Evolutionary conservation across 1,140 invertebrate genomes (phyloP), one percentile per base, ranked within the genome.

Genomic region (Polypedilum pembai): DNA sequence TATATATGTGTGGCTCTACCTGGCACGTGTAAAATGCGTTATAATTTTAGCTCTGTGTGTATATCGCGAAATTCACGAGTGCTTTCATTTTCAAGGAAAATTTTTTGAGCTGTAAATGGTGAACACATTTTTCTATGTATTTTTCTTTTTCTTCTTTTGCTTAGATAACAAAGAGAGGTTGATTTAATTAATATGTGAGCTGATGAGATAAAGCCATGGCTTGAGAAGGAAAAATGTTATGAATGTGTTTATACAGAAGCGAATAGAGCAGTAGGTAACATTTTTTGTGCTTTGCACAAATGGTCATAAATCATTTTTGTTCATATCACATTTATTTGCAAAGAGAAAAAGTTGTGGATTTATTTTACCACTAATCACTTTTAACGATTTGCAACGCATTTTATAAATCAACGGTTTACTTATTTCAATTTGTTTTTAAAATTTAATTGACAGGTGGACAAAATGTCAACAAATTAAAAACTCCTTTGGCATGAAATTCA

Each of bases 131-230:
- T 56, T 56, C 45, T 12, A 33, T 33, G 1, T 33, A 33, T 33
- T 33, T 33, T 33, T 33, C 5, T 33, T 33, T 5, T 33, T 33
- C 24, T 33, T 33, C 24, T 33, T 33, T 33, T 5, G 24, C 24
- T 33, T 33, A 56, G 45, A 56, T 56, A 56, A 33, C 24, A 33
- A 33, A 33, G 1, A 56, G 45, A 12, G 45, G 45, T 7, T 20
- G 65, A 69, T 69, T 69, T 69, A 69, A 69, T 69, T 69, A 69
- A 69, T 69, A 69, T 69, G 65, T 69, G 65, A 69, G 20, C 17
- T 20, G 65, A 20, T 69, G 17, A 69, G 65, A 69, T 69, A 69
- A 69, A 8, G 24, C 24, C 24, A 33, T 33, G 24, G 24, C 24
- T 33, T 33, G 24, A 3, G 5, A 33, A 33, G 24, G 5, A 33